A percentile compares a stretch with the other conserved stretches of the same genome.
phyloP scores from a whole-genome alignment of 2,888 invertebrate genomes.

The Drosophila algonquin region DNA sequence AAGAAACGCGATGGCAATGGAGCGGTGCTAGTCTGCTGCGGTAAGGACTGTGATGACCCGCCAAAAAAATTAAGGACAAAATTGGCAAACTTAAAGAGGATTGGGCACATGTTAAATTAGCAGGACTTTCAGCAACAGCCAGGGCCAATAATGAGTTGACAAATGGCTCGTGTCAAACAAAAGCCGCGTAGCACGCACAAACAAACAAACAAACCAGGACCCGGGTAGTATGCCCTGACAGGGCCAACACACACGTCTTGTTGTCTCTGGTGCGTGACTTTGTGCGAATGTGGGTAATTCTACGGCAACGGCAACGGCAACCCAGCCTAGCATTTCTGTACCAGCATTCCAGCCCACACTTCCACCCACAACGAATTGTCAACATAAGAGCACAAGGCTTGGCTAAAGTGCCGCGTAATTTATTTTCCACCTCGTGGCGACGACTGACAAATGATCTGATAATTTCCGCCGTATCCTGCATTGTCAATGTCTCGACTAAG shows the following conservation, averaged over 20 bases:
- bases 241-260: conserved; percentile 35
- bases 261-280: conserved; percentile 39
- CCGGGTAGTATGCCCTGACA: neutral
- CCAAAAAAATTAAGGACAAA: too few species aligned
- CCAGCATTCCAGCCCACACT: neutral
- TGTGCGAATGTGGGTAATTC: conserved; percentile 45
- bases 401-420: conserved; percentile 51
- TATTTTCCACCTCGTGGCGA: conserved; percentile 42
- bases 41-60: neutral
- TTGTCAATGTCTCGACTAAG: conserved; percentile 38
- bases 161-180: conserved; percentile 49
- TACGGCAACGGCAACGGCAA: neutral
- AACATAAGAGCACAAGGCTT: conserved; percentile 26
- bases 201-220: conserved; percentile 14
- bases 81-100: neutral
- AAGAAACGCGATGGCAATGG: too few species aligned
- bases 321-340: conserved; percentile 9
- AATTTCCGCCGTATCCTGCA: conserved; percentile 43
- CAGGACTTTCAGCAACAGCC: conserved; percentile 20
- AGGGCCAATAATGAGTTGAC: conserved; percentile 61
- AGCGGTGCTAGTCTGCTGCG: neutral
- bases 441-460: conserved; percentile 58
- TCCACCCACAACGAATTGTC: conserved; percentile 21
- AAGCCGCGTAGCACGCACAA: conserved; percentile 17
- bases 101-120: conserved; percentile 66